Conservation (phyloP, 2,113 vertebrate species). For the Pogonocichla stellata region DNA sequence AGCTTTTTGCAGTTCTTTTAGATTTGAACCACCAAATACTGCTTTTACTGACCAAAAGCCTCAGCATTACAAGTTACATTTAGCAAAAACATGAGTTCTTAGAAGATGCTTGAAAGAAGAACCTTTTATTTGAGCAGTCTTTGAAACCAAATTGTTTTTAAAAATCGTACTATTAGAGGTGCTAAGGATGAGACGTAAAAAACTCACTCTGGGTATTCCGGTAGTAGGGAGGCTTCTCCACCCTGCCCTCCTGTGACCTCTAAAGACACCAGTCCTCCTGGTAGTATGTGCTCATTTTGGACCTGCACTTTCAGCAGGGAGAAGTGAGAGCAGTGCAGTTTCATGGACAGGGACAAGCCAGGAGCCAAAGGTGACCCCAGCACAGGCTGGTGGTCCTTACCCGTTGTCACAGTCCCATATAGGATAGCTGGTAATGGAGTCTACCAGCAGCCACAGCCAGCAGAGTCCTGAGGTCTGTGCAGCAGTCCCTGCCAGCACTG, state of each 20-base stretch:
- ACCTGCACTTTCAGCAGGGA: not conserved
- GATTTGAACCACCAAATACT: not conserved
- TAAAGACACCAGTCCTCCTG: not conserved
- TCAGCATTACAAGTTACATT: not conserved
- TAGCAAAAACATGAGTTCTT: not conserved
- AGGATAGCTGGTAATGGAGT: not conserved
- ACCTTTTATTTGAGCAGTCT: not conserved
- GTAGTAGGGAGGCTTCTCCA: not conserved
- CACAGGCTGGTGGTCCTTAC: not conserved
- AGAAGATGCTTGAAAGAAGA: not conserved
- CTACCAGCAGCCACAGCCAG: not conserved
- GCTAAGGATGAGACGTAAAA: not conserved
- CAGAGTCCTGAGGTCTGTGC: not conserved
- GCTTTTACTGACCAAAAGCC: not conserved
- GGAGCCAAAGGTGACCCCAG: not conserved
- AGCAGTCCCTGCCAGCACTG: not conserved
- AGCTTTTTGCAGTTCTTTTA: not conserved
- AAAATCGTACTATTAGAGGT: not conserved
- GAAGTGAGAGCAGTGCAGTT: not conserved
- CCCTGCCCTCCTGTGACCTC: not conserved
- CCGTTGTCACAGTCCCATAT: not conserved
- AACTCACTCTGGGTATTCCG: not conserved
- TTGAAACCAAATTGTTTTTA: not conserved
- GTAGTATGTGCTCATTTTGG: accelerated
- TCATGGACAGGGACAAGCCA: not conserved